Evolutionary conservation across 2,888 invertebrate genomes (phyloP).

Genomic region (Ephialtes manifestator): DNA sequence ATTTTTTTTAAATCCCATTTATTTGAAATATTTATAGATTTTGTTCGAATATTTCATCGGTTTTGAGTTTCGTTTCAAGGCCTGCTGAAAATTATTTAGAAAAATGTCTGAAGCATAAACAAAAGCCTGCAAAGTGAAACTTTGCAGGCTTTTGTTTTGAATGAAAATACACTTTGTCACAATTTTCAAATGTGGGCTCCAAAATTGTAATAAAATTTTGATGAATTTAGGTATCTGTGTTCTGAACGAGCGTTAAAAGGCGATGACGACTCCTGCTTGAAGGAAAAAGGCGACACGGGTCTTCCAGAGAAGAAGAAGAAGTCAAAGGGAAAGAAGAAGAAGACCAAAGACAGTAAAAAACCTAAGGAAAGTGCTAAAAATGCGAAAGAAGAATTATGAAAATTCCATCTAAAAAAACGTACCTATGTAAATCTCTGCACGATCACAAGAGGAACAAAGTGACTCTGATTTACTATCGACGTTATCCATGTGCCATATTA

Average conservation of each 20-base stretch:
- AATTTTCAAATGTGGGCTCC: too few relatives aligned
- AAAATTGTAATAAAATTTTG: constrained; percentile 1
- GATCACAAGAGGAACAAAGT: not conserved
- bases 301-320: constrained; percentile 74
- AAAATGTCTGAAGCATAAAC: too few relatives aligned
- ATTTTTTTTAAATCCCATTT: too few relatives aligned
- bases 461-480: constrained; percentile 13
- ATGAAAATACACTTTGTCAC: not conserved
- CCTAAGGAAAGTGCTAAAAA: constrained; percentile 64
- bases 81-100: too few relatives aligned
- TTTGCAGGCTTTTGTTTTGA: too few relatives aligned
- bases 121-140: too few relatives aligned
- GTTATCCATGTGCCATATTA: constrained; percentile 58
- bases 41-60: too few relatives aligned
- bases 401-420: not conserved
- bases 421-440: constrained; percentile 2
- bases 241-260: constrained; percentile 91
- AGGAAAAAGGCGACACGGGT: constrained; percentile 86
- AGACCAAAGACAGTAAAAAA: constrained; percentile 34
- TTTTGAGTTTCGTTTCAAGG: too few relatives aligned
- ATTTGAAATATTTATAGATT: too few relatives aligned
- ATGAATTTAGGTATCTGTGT: constrained; percentile 89
- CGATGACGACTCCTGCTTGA: constrained; percentile 90
- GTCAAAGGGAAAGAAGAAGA: constrained; percentile 50
- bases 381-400: constrained; percentile 73